Conservation (phyloP, 2,113 vertebrate species). For the Ameiurus melas region DNA sequence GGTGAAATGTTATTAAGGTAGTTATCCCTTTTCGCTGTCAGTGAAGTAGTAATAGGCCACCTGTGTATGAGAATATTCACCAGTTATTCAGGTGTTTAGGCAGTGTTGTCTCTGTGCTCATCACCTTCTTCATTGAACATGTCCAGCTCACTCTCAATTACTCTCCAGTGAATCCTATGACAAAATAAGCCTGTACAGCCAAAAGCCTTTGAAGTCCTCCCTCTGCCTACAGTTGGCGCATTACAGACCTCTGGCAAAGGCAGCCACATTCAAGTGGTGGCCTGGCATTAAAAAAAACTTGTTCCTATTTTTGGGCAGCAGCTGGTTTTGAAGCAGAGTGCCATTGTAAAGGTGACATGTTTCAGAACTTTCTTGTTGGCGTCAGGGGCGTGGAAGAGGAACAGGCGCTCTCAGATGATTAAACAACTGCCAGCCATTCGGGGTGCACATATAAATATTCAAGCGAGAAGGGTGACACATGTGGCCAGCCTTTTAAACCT, state of each 20-base stretch:
- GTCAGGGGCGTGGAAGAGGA: constrained; percentile 46
- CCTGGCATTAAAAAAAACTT: constrained; percentile 58
- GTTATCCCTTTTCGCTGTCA: background rate
- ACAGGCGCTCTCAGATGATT: constrained; percentile 59
- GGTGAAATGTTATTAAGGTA: constrained; percentile 1
- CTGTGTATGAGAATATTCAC: constrained; percentile 21
- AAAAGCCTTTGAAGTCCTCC: constrained; percentile 54
- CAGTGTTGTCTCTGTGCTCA: constrained; percentile 22
- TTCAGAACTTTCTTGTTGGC: constrained; percentile 65
- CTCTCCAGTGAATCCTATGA: constrained; percentile 49
- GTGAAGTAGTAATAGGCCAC: background rate
- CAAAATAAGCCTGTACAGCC: constrained; percentile 49
- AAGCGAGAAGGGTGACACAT: constrained; percentile 66
- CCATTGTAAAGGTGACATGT: constrained; percentile 67
- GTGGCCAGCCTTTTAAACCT: constrained; percentile 63
- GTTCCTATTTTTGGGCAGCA: constrained; percentile 67
- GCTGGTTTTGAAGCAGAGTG: constrained; percentile 67
- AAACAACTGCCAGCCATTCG: constrained; percentile 66
- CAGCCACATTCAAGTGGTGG: constrained; percentile 56
- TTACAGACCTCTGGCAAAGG: constrained; percentile 58
- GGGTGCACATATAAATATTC: constrained; percentile 66
- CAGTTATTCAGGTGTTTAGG: constrained; percentile 15
- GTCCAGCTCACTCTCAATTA: constrained; percentile 54
- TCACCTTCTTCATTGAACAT: constrained; percentile 35
- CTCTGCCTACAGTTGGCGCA: constrained; percentile 53